These are phyloP conservation scores for Auanema sp. DNA, from an alignment of 2,888 invertebrate species.

Conservation along the genomic window DNA sequence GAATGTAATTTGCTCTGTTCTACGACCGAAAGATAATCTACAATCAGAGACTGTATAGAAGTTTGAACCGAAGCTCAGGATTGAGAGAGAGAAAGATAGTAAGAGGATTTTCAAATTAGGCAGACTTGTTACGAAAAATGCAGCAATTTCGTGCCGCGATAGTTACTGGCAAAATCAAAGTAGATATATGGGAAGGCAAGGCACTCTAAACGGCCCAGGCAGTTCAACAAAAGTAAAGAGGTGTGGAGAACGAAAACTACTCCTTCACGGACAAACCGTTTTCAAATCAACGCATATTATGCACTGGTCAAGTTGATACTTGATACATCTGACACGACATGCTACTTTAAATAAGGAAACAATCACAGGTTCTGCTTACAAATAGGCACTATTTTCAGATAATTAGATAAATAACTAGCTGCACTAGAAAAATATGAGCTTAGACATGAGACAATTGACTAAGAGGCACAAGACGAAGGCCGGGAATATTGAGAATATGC, in stretches of 20 bases:
- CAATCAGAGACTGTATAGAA: too few relatives aligned
- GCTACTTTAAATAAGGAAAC: constrained; percentile 13
- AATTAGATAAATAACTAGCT: too few relatives aligned
- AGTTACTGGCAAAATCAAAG: constrained; percentile 13
- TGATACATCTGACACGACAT: constrained; percentile 22
- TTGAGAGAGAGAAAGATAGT: too few relatives aligned
- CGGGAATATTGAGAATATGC: constrained; percentile 1
- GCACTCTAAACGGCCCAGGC: neutral
- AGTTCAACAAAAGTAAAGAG: too few relatives aligned
- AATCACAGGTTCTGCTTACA: constrained; percentile 8
- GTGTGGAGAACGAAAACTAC: too few relatives aligned
- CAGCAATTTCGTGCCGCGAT: constrained; percentile 10
- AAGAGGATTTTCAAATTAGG: neutral
- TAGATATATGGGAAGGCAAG: constrained; percentile 1
- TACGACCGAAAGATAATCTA: too few relatives aligned
- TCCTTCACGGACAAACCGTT: too few relatives aligned
- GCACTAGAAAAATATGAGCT: too few relatives aligned
- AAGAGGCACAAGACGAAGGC: constrained; percentile 1
- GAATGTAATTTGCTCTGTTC: too few relatives aligned
- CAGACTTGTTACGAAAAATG: neutral
- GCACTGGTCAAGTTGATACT: constrained; percentile 25
- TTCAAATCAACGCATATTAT: constrained; percentile 11
- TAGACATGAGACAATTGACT: constrained; percentile 15
- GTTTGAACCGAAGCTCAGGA: too few relatives aligned
- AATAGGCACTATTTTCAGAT: too few relatives aligned